Percentiles rank a stretch among this genome's conserved stretches.
Evolutionary conservation across 1,140 invertebrate species (phyloP).

Genomic region (Diplogasteroides magnus): DNA sequence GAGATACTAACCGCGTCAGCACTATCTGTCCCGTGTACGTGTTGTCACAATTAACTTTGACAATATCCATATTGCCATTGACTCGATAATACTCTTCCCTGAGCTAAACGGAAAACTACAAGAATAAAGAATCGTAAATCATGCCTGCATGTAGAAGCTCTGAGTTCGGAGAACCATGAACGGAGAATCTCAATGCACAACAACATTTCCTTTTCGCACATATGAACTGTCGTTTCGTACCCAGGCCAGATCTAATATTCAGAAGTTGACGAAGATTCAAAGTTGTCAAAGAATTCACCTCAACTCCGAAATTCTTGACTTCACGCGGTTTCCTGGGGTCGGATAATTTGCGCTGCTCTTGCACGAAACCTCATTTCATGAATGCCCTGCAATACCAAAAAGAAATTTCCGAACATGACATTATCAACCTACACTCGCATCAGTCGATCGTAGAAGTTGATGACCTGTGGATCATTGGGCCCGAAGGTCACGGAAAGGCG

Average conservation of each 20-base stretch:
- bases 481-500: slow-evolving; percentile 19
- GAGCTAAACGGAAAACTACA: too few species aligned
- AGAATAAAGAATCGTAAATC: too few species aligned
- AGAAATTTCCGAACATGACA: neutral
- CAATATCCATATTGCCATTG: neutral
- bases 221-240: slow-evolving; percentile 16
- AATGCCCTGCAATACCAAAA: slow-evolving; percentile 2
- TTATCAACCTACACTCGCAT: slow-evolving; percentile 4
- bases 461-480: slow-evolving; percentile 19
- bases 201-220: slow-evolving; percentile 19
- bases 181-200: slow-evolving; percentile 21
- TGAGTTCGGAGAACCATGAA: too few species aligned
- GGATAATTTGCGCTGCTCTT: slow-evolving; percentile 18
- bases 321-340: slow-evolving; percentile 23
- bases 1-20: slow-evolving; percentile 6
- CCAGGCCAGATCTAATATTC: slow-evolving; percentile 10
- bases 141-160: slow-evolving; percentile 6
- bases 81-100: neutral
- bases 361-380: slow-evolving; percentile 9
- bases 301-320: too few species aligned
- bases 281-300: too few species aligned
- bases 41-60: too few species aligned
- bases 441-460: slow-evolving; percentile 26
- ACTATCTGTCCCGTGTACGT: too few species aligned
- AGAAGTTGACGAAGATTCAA: neutral